Base-by-base conservation (phyloP, 2,113 vertebrate species). In the human (Homo sapiens) region DNA sequence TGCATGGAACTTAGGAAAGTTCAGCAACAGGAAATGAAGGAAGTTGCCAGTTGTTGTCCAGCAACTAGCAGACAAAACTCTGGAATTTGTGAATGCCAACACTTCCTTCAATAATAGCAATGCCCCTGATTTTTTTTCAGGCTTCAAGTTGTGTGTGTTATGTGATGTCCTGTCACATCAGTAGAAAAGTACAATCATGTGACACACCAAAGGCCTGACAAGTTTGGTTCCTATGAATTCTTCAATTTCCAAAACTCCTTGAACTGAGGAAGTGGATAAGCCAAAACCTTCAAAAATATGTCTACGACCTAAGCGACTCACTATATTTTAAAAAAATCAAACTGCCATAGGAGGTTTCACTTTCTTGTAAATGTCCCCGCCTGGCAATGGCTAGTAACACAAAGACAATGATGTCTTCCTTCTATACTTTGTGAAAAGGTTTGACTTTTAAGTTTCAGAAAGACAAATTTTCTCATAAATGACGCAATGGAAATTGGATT, bases 381-480 rank as follows among this genome's bases (percentile, higher is more conserved):
- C 12, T 82, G n/a, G 52, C 73, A 66, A 68, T 68, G 25, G 32
- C 93, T 70, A 82, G 68, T 25, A 3, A 1, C 35, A 86, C 27
- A 78, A 76, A 90, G 13, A 50, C 0, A 76, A 55, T 43, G 3
- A 68, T 64, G 45, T 89, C 27, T 45, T 86, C 38, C 45, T 89
- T 23, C 8, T 85, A 9, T 38, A 68, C 27, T 64, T 85, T 68
- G 10, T 84, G 48, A 82, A 96, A 96, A 57, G 17, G 6, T 7
- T 7, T 52, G 22, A 87, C 10, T 93, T 97, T 78, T 48, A 93
- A 38, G 93, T 80, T 84, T 85, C 20, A 89, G 30, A 92, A 59
- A 10, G 20, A 93, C 7, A 75, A 61, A 38, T 43, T 40, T 66
- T 91, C 90, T 91, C 50, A 75, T n/a, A 68, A 48, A 73, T 61